Evolutionary conservation across 2,888 invertebrate species (phyloP).

Genomic region (Drosophila greeni): DNA sequence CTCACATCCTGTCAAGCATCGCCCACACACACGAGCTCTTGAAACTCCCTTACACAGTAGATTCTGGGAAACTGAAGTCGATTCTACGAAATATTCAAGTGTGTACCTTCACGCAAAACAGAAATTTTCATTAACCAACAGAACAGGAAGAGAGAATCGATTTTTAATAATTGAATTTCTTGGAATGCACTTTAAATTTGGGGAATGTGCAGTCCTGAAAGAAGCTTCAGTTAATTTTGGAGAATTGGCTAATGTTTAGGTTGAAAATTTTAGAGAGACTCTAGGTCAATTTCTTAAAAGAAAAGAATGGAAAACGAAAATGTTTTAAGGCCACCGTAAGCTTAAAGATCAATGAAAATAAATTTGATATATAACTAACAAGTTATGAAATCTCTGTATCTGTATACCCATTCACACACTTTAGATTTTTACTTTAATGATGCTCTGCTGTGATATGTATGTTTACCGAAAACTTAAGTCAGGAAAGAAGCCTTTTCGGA

Average conservation of each 20-base stretch:
- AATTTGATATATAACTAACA: too few relatives aligned
- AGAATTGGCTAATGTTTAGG: not conserved
- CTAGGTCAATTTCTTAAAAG: too few relatives aligned
- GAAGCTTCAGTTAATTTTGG: not conserved
- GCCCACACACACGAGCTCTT: conserved; percentile 6
- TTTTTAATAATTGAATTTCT: not conserved
- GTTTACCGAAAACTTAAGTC: conserved; percentile 67
- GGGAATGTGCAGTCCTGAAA: not conserved
- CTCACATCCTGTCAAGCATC: conserved; percentile 54
- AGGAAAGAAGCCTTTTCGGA: conserved; percentile 41
- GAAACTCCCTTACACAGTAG: conserved; percentile 1
- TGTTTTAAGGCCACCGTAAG: too few relatives aligned
- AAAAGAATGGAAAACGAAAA: too few relatives aligned
- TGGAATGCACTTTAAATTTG: not conserved
- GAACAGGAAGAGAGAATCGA: not conserved
- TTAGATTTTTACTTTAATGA: conserved; percentile 47
- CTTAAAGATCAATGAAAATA: too few relatives aligned
- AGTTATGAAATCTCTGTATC: too few relatives aligned
- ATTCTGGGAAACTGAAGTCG: not conserved
- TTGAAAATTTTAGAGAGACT: not conserved
- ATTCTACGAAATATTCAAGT: not conserved
- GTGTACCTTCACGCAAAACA: not conserved
- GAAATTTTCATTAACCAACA: not conserved
- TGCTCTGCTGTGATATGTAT: not conserved
- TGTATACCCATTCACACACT: not conserved